These are phyloP conservation scores for Promerops cafer DNA, from an alignment of 2,113 vertebrate genomes.

Conservation along the genomic window DNA sequence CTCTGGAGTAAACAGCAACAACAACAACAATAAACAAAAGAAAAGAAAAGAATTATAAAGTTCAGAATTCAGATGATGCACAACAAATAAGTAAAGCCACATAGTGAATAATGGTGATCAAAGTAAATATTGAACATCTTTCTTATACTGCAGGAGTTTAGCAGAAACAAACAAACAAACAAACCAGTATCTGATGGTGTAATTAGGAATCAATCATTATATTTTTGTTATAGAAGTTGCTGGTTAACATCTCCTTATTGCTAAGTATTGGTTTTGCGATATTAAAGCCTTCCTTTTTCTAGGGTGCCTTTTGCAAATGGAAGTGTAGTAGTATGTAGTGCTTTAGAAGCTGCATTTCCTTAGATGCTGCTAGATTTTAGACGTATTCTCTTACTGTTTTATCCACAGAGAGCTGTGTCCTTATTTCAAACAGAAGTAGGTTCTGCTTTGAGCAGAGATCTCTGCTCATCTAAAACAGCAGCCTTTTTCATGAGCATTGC, in stretches of 20 bases:
- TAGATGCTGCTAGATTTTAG: background rate
- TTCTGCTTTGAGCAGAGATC: background rate
- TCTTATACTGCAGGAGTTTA: background rate
- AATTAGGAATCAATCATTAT: background rate
- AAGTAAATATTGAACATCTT: background rate
- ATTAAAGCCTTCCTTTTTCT: background rate
- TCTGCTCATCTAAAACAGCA: background rate
- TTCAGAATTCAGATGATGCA: background rate
- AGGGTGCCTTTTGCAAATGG: background rate
- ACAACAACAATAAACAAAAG: background rate
- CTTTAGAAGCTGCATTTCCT: background rate
- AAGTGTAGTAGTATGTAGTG: fast-evolving
- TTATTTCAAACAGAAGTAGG: background rate
- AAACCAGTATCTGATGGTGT: background rate
- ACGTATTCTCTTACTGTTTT: background rate
- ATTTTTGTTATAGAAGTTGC: background rate
- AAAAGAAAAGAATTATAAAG: background rate
- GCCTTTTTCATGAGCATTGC: background rate
- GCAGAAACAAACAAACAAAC: background rate
- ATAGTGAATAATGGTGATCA: background rate
- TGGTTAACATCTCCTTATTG: background rate
- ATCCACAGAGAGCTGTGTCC: background rate
- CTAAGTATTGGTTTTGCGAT: background rate
- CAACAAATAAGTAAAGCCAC: background rate
- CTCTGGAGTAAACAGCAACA: background rate